Evolutionary conservation across 1,140 invertebrate species (phyloP), one percentile per base, ranked within the genome.

Genomic region (Drosophila lacertosa): DNA sequence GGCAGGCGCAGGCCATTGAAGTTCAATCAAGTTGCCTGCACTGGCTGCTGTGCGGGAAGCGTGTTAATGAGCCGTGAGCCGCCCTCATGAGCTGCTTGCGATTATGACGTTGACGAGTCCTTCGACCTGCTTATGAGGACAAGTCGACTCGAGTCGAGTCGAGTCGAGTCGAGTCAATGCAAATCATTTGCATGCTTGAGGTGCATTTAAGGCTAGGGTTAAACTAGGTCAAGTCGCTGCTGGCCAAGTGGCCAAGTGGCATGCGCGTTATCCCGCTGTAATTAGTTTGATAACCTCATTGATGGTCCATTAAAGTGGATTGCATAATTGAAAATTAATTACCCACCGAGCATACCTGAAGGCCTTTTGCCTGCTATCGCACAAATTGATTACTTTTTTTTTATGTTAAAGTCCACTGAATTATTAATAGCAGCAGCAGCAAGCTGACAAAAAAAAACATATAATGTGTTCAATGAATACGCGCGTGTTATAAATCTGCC

Each of bases 11-110:
- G 58, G 26, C 70, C 65, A 84, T 77, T 74, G 79, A 74, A 63
- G 77, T 86, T 82, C 83, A 82, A 86, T 86, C 77, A 82, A 88
- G 77, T 82, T 74, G 82, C 73, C 80, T 76, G 75, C 9, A 9
- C 13, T 33, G 32, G 20, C 50, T 47, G 39, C 24, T 53, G 29
- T 24, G 16, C 11, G 32, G 22, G 59, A 44, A 66, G 69, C 66
- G 81, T 74, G 81, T 66, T 86, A 82, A 86, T 88, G 82, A 81
- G 73, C 73, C 82, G 48, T 81, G 50, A 54, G 51, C 58, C 74
- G 51, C 58, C 74, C 59, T 67, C 73, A 81, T 70, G 64, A 68
- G 71, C 72, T 62, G 47, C 51, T 59, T 62, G 63, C 40, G 66
- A 69, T 62, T 63, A 60, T 53, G 63, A 55, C 35, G 57, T 51